phyloP scores from a whole-genome alignment of 2,888 invertebrate species.

The Sinodicranocentrus sp. region DNA sequence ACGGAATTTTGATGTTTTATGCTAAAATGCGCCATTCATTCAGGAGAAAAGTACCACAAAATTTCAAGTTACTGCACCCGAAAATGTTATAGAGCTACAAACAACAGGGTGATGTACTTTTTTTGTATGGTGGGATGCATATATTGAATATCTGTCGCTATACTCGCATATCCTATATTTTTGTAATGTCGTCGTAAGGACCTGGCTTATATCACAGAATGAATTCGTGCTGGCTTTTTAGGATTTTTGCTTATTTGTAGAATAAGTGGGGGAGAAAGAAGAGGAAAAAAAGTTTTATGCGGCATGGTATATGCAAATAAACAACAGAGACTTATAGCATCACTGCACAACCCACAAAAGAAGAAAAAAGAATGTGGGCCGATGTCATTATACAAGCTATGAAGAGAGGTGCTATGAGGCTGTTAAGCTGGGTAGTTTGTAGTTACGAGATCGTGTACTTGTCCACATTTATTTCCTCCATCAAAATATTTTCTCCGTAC shows the following conservation, averaged over 20 bases:
- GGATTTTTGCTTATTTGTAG: constrained; percentile 39
- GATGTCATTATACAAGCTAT: constrained; percentile 49
- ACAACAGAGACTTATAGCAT: background rate
- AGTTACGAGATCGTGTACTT: constrained; percentile 13
- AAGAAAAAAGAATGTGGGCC: constrained; percentile 52
- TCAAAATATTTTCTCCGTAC: constrained; percentile 41
- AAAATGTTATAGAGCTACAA: constrained; percentile 33
- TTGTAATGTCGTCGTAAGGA: constrained; percentile 21
- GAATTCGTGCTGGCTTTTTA: constrained; percentile 15
- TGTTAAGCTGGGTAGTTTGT: constrained; percentile 35
- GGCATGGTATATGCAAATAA: constrained; percentile 26
- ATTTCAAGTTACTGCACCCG: constrained; percentile 56
- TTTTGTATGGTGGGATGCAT: constrained; percentile 21
- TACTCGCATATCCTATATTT: constrained; percentile 8
- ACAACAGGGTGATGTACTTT: background rate
- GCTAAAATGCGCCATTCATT: constrained; percentile 56
- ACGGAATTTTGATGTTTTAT: constrained; percentile 61
- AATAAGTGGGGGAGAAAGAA: background rate
- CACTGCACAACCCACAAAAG: constrained; percentile 29
- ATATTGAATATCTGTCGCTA: constrained; percentile 46
- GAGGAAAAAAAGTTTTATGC: constrained; percentile 2
- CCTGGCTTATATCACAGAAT: constrained; percentile 42
- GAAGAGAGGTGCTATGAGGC: constrained; percentile 44
- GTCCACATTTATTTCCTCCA: constrained; percentile 51
- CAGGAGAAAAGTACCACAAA: constrained; percentile 58